Evolutionary conservation across 2,888 invertebrate species (phyloP).

Genomic region (Teinopalpus imperialis): DNA sequence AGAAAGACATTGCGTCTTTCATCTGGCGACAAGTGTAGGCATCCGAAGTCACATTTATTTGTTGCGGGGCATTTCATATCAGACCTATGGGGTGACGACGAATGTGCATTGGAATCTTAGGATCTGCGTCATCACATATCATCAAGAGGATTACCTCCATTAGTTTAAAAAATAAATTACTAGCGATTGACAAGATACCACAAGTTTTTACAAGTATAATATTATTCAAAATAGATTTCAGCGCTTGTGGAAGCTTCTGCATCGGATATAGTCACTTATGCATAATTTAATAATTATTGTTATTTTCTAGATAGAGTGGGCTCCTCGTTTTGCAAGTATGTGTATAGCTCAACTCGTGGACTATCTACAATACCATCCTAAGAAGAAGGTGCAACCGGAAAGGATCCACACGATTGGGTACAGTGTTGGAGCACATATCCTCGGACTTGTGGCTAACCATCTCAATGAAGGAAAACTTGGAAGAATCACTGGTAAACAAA

Average conservation of each 20-base stretch:
- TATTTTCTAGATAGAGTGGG: conserved; percentile 79
- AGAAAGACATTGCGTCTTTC: too few relatives aligned
- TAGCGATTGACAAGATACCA: too few relatives aligned
- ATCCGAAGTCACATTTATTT: too few relatives aligned
- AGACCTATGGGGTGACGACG: too few relatives aligned
- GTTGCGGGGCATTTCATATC: too few relatives aligned
- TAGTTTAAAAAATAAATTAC: too few relatives aligned
- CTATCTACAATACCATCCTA: conserved; percentile 89
- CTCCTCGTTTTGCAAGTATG: conserved; percentile 84
- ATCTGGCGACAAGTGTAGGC: too few relatives aligned
- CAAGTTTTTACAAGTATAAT: too few relatives aligned
- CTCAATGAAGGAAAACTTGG: conserved; percentile 89
- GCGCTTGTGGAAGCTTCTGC: too few relatives aligned
- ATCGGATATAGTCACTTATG: not conserved
- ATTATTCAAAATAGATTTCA: not conserved
- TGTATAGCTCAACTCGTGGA: conserved; percentile 91
- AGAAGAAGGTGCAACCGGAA: conserved; percentile 87
- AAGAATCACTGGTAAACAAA: conserved; percentile 86
- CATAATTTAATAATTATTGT: conserved; percentile 5
- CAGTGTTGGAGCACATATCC: conserved; percentile 93
- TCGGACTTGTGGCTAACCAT: conserved; percentile 91
- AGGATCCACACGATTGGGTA: conserved; percentile 91
- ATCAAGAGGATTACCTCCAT: too few relatives aligned
- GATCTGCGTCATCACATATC: too few relatives aligned
- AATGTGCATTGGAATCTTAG: too few relatives aligned